Evolutionary conservation across 2,797 vertebrate species (phyloP).

Genomic region (Vireo griseus): DNA sequence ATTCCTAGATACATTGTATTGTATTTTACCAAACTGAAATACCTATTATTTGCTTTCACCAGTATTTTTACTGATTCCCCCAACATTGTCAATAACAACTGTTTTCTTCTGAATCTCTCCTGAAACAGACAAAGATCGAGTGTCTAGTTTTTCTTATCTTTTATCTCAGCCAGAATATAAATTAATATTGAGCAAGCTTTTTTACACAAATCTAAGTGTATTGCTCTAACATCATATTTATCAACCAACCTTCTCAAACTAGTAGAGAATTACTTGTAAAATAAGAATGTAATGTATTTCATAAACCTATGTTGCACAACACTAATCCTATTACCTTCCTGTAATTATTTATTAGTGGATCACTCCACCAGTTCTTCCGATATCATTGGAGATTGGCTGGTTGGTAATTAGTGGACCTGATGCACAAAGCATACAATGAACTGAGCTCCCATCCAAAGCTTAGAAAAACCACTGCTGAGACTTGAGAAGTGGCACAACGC

Average conservation of each 20-base stretch:
- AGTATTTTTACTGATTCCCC: background rate
- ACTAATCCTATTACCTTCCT: background rate
- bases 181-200: background rate
- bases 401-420: background rate
- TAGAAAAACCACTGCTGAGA: background rate
- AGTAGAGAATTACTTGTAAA: background rate
- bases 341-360: background rate
- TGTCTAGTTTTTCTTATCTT: background rate
- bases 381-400: background rate
- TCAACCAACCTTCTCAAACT: background rate
- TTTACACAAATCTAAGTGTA: background rate
- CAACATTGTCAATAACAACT: background rate
- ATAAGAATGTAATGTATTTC: background rate
- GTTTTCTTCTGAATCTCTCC: background rate
- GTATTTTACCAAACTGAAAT: background rate
- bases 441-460: background rate
- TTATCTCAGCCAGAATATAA: background rate
- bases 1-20: background rate
- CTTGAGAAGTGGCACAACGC: background rate
- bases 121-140: background rate
- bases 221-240: background rate
- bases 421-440: background rate
- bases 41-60: background rate
- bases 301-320: background rate
- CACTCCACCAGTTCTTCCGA: background rate